Base-by-base conservation (phyloP, 2,797 vertebrate species). In the Rhyacichthys aspro region DNA sequence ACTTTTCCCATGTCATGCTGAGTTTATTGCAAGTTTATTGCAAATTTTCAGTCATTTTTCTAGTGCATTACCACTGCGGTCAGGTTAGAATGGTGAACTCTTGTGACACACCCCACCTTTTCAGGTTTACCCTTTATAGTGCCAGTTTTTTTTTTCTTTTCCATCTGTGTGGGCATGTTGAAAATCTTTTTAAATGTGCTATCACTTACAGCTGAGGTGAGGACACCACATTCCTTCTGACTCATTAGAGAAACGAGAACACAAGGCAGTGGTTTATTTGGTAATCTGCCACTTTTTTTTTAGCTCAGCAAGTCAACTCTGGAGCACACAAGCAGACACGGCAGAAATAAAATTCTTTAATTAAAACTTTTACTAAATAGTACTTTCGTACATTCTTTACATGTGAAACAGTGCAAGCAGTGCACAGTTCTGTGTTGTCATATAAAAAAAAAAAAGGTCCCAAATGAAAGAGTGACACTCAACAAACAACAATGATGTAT, bases 171-270 rank as follows among this genome's bases (percentile, higher is more conserved):
- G 44, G 78, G 75, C 79, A 86, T 72, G 81, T 81, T 45, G 33
- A 50, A 65, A 69, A 68, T 47, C 49, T 63, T 74, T 67, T 62
- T 53, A 62, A 46, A 78, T 59, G 67, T 59, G 72, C 70, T 82
- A 78, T 82, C 74, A 47, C 70, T 87, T 76, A 83, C 71, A 56
- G 69, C 74, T 72, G 67, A 73, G 75, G 83, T 87, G 86, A 84
- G 66, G 70, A 76, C 67, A 78, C 50, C 48, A 39, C 86, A 90
- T 89, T 88, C 84, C 75, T 71, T 46, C 62, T 56, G 55, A 61
- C 59, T 81, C 82, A 80, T 85, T 69, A 78, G 58, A 76, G 70
- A 46, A 56, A 57, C 36, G 46, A 78, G 55, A 82, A 79, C 67
- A 82, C 73, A 68, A 79, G 76, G 73, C 66, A 61, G 75, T 17